Base-by-base conservation (phyloP, 2,113 vertebrate species). In the Pollachius pollachius region DNA sequence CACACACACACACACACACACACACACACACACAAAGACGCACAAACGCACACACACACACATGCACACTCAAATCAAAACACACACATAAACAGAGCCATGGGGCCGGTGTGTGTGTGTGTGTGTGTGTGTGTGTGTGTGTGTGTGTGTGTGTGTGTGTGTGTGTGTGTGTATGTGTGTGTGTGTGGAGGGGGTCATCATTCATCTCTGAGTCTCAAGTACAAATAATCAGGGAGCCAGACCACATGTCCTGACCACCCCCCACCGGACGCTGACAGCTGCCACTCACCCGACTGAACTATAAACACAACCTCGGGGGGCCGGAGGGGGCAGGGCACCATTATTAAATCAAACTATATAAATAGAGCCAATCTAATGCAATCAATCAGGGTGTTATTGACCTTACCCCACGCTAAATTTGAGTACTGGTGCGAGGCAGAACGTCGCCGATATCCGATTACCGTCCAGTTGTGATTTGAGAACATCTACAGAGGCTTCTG, bases 191-290 rank as follows among this genome's bases (percentile, higher is more conserved):
- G 79, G 88, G 85, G 70, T 85, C 83, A 85, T 90, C 87, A 84
- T 87, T 90, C 87, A 85, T 69, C 84, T 71, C 67, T 27, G 16
- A 78, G 63, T 65, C 82, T 86, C 70, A 69, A 88, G 90, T 81
- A 90, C 81, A 93, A 92, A 92, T 91, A 92, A 90, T 88, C 90
- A 75, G 52, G 67, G 70, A 69, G 63, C 72, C 59, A 8, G 5
- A 81, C 84, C 84, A 89, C 86, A 88, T 88, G 86, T 80, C 34
- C 65, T 73, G 73, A 66, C 64, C 64, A n/a, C 76, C 73, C 77
- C 52, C 80, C 16, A 27, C 66, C 19, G n/a, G 1, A 0, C 68
- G 69, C 58, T 73, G 86, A 84, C 86, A 86, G 88, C 86, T 90
- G 89, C 88, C 89, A 86, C 70, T 91, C 87, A 85, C 41, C 27